These are phyloP conservation scores for Drosophila dives DNA, from an alignment of 2,888 invertebrate genomes.

Conservation along the genomic window DNA sequence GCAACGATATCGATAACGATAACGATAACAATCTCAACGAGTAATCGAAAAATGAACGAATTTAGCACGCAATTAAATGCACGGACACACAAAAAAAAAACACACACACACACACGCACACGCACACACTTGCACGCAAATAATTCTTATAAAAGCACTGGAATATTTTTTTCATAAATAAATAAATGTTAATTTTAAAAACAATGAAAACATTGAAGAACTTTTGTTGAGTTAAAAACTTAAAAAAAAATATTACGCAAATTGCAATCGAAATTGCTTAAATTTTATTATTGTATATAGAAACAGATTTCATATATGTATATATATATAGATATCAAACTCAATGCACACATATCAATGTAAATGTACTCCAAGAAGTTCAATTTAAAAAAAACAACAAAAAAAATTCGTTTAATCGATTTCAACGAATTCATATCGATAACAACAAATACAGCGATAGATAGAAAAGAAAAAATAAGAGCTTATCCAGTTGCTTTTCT, in stretches of 20 bases:
- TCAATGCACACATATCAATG: not conserved
- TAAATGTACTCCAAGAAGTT: not conserved
- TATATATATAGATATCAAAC: not conserved
- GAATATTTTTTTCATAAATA: conserved; percentile 52
- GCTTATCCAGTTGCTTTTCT: not conserved
- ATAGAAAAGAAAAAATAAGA: not conserved
- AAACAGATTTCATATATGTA: not conserved
- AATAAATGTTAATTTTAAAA: conserved; percentile 35
- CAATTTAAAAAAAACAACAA: not conserved
- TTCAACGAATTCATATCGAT: not conserved
- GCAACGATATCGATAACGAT: conserved; percentile 26
- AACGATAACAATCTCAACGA: not conserved
- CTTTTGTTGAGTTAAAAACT: conserved; percentile 1
- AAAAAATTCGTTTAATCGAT: not conserved
- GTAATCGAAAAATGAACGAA: conserved; percentile 54
- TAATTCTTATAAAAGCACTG: conserved; percentile 12
- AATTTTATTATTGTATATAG: not conserved
- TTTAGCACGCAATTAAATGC: conserved; percentile 50
- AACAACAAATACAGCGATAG: not conserved
- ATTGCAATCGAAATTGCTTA: not conserved
- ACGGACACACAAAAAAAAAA: conserved; percentile 21
- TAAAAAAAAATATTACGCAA: too few relatives aligned
- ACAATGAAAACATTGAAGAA: not conserved
- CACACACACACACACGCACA: conserved; percentile 17
- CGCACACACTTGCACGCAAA: conserved; percentile 9